Conservation (phyloP, 2,113 vertebrate species). For the Takifugu bimaculatus region DNA sequence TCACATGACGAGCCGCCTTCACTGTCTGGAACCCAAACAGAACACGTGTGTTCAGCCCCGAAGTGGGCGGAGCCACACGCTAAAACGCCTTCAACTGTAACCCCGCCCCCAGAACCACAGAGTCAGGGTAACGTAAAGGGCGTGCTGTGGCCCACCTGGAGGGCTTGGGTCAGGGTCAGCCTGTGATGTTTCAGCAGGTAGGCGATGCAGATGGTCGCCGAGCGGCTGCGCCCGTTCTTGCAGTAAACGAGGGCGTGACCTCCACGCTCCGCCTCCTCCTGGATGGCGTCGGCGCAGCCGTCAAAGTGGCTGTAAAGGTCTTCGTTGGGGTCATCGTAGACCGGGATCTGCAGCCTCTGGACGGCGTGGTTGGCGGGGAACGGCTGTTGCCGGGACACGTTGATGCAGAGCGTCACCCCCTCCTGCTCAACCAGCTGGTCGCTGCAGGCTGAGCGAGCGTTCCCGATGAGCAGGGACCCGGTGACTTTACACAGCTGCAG, state of each 20-base stretch:
- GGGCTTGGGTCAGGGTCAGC: constrained; percentile 75
- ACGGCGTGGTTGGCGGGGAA: constrained; percentile 71
- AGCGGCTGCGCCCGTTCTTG: constrained; percentile 95
- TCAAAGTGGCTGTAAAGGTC: constrained; percentile 83
- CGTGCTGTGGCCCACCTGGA: constrained; percentile 74
- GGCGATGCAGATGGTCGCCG: constrained; percentile 84
- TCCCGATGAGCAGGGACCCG: constrained; percentile 80
- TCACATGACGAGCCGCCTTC: constrained; percentile 82
- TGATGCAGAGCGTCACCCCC: constrained; percentile 86
- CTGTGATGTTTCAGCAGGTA: constrained; percentile 84
- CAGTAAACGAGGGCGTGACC: constrained; percentile 89
- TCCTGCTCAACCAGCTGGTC: constrained; percentile 74
- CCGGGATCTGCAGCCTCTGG: constrained; percentile 76
- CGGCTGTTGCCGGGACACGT: constrained; percentile 89
- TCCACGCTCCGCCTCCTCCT: constrained; percentile 69
- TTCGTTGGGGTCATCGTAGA: constrained; percentile 85
- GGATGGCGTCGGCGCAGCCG: constrained; percentile 79
- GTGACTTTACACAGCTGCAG: constrained; percentile 78
- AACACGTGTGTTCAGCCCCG: background rate
- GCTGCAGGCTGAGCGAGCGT: constrained; percentile 77
- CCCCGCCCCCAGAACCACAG: background rate
- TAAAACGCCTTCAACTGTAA: background rate
- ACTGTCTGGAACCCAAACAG: constrained; percentile 31
- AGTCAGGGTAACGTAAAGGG: too few relatives aligned
- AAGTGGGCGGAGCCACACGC: background rate